These are phyloP conservation scores for Phania funesta DNA, from an alignment of 2,888 invertebrate genomes.

Conservation along the genomic window DNA sequence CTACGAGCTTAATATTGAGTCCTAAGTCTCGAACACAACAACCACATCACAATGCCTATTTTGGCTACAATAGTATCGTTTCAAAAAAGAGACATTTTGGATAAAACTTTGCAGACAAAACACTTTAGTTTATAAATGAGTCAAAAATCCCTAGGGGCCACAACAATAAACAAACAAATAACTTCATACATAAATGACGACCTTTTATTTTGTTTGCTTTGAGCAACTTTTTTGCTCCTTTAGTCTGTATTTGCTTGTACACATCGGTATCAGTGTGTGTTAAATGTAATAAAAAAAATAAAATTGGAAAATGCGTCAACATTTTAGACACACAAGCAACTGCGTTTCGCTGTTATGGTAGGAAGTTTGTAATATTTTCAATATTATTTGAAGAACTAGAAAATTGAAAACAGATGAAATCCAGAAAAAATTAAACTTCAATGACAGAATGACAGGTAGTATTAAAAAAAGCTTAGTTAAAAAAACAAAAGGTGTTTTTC, in stretches of 20 bases:
- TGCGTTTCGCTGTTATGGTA: slow-evolving; percentile 2
- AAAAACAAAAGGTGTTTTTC: neutral
- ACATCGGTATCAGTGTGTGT: slow-evolving; percentile 22
- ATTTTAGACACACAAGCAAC: slow-evolving; percentile 9
- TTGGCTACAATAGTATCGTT: neutral
- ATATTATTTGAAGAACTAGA: slow-evolving; percentile 8
- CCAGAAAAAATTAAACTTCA: slow-evolving; percentile 13
- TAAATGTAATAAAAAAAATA: slow-evolving; percentile 41
- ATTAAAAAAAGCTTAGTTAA: neutral
- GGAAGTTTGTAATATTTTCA: slow-evolving; percentile 18
- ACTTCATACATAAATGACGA: slow-evolving; percentile 52
- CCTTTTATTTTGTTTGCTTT: slow-evolving; percentile 50
- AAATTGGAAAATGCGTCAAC: slow-evolving; percentile 57
- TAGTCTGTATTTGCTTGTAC: neutral
- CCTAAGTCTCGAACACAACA: neutral
- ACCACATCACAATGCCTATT: neutral
- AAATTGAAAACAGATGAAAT: slow-evolving; percentile 47
- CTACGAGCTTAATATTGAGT: no score
- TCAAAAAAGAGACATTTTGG: slow-evolving; percentile 36
- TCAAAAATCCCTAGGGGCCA: slow-evolving; percentile 68
- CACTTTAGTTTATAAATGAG: slow-evolving; percentile 67
- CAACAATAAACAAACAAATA: slow-evolving; percentile 57
- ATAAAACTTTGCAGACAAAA: slow-evolving; percentile 71
- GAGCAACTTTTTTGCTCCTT: neutral
- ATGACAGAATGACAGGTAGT: neutral